Evolutionary conservation across 1,140 invertebrate genomes (phyloP).

Genomic region (Drosophila tristis): DNA sequence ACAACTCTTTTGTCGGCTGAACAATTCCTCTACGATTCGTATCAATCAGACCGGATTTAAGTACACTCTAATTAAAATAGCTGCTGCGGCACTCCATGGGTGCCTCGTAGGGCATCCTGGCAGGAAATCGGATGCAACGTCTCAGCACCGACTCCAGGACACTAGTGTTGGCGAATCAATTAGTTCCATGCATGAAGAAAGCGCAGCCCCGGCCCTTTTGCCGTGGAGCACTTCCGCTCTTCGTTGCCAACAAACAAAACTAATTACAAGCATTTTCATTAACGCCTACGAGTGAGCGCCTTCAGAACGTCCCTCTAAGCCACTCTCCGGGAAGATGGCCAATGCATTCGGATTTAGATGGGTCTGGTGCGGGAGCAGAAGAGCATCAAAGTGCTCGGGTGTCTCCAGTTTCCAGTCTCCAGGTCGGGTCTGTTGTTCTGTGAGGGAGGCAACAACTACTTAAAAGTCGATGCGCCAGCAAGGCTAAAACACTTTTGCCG

Average conservation of each 20-base stretch:
- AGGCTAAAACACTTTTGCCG: constrained; percentile 77
- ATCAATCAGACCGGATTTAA: no score
- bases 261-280: constrained; percentile 82
- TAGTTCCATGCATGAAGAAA: constrained; percentile 77
- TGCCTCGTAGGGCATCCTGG: no score
- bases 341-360: constrained; percentile 28
- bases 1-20: no score
- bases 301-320: neutral
- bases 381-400: no score
- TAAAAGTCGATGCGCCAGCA: constrained; percentile 75
- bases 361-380: constrained; percentile 4
- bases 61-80: no score
- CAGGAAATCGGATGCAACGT: no score
- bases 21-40: no score
- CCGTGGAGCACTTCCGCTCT: constrained; percentile 60
- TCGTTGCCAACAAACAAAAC: constrained; percentile 78
- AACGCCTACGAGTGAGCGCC: constrained; percentile 68
- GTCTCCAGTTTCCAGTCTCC: neutral
- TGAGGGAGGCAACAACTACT: constrained; percentile 56
- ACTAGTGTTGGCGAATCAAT: constrained; percentile 60
- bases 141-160: neutral
- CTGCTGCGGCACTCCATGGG: no score
- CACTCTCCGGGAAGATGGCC: neutral
- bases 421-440: no score
- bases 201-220: constrained; percentile 65